These are phyloP conservation scores for Oscheius myriophilus DNA, from an alignment of 2,888 invertebrate genomes.

Conservation along the genomic window DNA sequence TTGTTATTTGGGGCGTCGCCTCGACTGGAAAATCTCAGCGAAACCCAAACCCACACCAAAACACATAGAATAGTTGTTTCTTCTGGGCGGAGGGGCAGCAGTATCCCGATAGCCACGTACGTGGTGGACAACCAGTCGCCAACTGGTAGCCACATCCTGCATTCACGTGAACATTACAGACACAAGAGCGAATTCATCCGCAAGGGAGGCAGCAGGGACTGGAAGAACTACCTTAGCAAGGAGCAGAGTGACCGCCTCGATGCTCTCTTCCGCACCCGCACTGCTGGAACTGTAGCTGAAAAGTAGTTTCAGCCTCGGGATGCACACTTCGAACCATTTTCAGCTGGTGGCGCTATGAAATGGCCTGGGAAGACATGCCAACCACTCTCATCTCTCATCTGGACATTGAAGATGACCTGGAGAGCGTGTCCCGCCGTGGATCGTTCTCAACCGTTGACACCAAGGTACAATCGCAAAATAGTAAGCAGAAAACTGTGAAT, in stretches of 20 bases:
- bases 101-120: too few species aligned
- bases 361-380: slow-evolving; percentile 64
- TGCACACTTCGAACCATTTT: not conserved
- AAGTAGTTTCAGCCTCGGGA: slow-evolving; percentile 16
- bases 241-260: slow-evolving; percentile 67
- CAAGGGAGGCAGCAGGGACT: slow-evolving; percentile 67
- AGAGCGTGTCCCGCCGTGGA: slow-evolving; percentile 31
- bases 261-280: slow-evolving; percentile 40
- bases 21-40: not conserved
- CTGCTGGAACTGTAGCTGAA: slow-evolving; percentile 47
- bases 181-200: slow-evolving; percentile 65
- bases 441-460: slow-evolving; percentile 27
- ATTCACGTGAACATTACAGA: slow-evolving; percentile 32
- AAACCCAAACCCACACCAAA: not conserved
- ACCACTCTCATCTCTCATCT: slow-evolving; percentile 30
- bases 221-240: slow-evolving; percentile 67
- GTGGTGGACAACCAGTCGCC: too few species aligned
- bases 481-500: not conserved
- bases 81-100: too few species aligned
- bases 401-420: slow-evolving; percentile 32
- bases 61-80: not conserved
- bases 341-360: slow-evolving; percentile 57
- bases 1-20: not conserved
- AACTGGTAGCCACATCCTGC: too few species aligned
- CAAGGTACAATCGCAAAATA: slow-evolving; percentile 7